Conservation (phyloP, 2,797 vertebrate species). For the Manis javanica region DNA sequence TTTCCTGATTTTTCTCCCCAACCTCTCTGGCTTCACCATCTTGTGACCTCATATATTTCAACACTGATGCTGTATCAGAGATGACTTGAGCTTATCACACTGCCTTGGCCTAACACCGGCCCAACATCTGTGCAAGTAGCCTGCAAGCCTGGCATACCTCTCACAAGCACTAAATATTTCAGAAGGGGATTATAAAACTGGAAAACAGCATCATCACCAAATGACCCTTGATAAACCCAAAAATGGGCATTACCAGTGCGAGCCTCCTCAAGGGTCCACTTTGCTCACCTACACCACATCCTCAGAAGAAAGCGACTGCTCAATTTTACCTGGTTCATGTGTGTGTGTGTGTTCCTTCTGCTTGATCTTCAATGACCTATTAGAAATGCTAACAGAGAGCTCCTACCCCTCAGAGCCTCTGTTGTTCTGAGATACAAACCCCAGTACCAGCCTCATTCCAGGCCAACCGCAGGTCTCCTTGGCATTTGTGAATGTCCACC, state of each 20-base stretch:
- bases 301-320: background rate
- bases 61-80: background rate
- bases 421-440: background rate
- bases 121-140: background rate
- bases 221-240: background rate
- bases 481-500: background rate
- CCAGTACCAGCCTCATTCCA: background rate
- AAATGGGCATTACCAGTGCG: background rate
- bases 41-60: background rate
- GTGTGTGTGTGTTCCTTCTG: background rate
- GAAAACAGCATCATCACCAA: background rate
- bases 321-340: background rate
- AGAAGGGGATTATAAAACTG: conserved; percentile 15
- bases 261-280: background rate
- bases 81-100: background rate
- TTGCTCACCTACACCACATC: background rate
- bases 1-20: background rate
- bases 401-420: background rate
- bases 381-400: background rate
- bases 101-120: background rate
- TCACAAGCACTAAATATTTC: background rate
- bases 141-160: background rate
- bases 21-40: background rate
- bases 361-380: background rate
- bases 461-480: background rate